Base-by-base conservation (phyloP, 1,140 invertebrate genomes). In the Palaemon carinicauda region DNA sequence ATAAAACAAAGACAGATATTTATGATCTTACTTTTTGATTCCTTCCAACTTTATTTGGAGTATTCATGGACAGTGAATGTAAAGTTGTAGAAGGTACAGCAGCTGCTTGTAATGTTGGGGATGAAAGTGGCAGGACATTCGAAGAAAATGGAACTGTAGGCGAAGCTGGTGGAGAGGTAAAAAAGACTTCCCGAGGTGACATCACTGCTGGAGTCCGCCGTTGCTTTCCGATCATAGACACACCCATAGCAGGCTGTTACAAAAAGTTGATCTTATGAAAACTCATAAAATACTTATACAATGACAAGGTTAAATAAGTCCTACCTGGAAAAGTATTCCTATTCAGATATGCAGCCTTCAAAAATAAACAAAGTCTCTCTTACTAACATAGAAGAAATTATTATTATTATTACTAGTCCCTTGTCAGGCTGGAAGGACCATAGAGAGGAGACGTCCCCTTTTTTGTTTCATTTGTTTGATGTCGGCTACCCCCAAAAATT, bases 181-280 rank as follows among this genome's bases (percentile, higher is more conserved):
- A 88, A 71, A 88, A 89, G 10, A 89, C 80, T 12, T 87, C 87
- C 9, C 88, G 56, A 14, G 86, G 88, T 54, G 89, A 86, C 54
- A 89, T 51, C 15, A 89, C 50, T 31, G 80, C 82, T 7, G 90
- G 89, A 2, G 90, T 89, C 65, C 90, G 79, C 29, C 90, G 74
- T 79, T 91, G 90, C 80, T 91, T 91, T 14, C 90, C 90, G 65
- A 91, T 91, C 90, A 91, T 91, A 33, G 90, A 90, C 15, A 91
- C 89, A 31, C 90, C 90, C 90, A 91, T 91, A 5, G 90, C 88
- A 29, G 90, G 90, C 89, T 90, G 88, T 19, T 82, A 80, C 29
- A 52, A 73, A 82, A 50, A 75, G 74, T n/a, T n/a, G n/a, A n/a
- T n/a, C n/a, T n/a, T n/a, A n/a, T n/a, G n/a, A n/a, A n/a, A n/a